Conservation (phyloP, 1,140 invertebrate genomes). For the Sipha flava region DNA sequence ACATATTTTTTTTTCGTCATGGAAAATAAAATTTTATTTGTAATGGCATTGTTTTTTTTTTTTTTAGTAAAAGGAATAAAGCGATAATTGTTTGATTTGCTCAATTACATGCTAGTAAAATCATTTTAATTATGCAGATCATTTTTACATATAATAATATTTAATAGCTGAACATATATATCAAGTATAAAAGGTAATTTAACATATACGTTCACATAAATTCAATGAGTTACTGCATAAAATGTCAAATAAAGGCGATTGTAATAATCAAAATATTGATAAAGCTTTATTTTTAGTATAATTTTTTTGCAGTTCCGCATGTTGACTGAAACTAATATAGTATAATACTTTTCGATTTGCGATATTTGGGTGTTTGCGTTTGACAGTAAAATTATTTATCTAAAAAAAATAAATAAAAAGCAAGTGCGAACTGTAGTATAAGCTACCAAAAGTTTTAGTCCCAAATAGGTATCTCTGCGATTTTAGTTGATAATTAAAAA, state of each 20-base stretch:
- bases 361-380: neutral
- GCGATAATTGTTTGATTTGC: too few relatives aligned
- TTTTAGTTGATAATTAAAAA: neutral
- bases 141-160: too few relatives aligned
- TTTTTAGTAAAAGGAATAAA: too few relatives aligned
- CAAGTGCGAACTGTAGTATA: neutral
- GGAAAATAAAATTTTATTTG: too few relatives aligned
- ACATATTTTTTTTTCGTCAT: too few relatives aligned
- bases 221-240: neutral
- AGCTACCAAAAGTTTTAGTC: neutral
- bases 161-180: too few relatives aligned
- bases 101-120: too few relatives aligned
- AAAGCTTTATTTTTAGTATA: neutral
- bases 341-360: neutral
- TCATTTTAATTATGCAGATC: too few relatives aligned
- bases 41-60: too few relatives aligned
- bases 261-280: neutral
- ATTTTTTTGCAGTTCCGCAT: neutral
- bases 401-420: neutral
- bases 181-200: neutral
- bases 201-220: neutral
- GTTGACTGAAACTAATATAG: neutral
- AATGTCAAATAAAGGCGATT: neutral
- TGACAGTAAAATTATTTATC: constrained; percentile 13
- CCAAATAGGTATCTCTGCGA: neutral